Percentiles rank a stretch among this genome's conserved stretches.
phyloP scores from a whole-genome alignment of 2,888 invertebrate species.

The Agrochola lota region DNA sequence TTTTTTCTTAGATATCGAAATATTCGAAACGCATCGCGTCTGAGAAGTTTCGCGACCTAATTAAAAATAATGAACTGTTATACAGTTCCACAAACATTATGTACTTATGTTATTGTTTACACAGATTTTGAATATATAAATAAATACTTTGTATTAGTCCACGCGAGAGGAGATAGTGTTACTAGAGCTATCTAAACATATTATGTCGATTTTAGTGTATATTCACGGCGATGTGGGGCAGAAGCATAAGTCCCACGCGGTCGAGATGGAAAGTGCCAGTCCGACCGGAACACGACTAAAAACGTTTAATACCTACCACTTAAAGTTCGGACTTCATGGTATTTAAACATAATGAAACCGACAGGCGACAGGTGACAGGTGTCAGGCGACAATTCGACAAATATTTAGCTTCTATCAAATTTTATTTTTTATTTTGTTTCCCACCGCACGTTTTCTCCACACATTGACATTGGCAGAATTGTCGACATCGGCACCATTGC shows the following conservation, averaged over 20 bases:
- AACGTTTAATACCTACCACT: slow-evolving; percentile 6
- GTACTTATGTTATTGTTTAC: background rate
- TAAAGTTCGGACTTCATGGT: slow-evolving; percentile 1
- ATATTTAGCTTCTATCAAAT: too few species aligned
- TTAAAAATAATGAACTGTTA: background rate
- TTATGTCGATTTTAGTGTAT: background rate
- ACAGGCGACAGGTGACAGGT: background rate
- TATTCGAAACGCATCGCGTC: too few species aligned
- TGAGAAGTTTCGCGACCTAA: background rate
- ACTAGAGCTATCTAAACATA: background rate
- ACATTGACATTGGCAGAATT: too few species aligned
- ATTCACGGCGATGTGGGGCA: slow-evolving; percentile 28
- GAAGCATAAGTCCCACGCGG: slow-evolving; percentile 31
- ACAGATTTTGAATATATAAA: background rate
- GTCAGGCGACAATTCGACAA: background rate
- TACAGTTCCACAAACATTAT: background rate
- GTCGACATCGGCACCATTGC: too few species aligned
- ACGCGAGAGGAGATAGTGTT: too few species aligned
- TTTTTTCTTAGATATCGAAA: background rate
- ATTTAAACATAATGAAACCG: background rate
- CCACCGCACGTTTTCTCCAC: too few species aligned
- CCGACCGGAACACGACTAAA: slow-evolving; percentile 42
- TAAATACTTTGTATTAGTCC: background rate
- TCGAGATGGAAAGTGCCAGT: slow-evolving; percentile 61
- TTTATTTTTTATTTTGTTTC: too few species aligned